phyloP scores from a whole-genome alignment of 1,140 invertebrate species.

The Sarcophaga peregrina region DNA sequence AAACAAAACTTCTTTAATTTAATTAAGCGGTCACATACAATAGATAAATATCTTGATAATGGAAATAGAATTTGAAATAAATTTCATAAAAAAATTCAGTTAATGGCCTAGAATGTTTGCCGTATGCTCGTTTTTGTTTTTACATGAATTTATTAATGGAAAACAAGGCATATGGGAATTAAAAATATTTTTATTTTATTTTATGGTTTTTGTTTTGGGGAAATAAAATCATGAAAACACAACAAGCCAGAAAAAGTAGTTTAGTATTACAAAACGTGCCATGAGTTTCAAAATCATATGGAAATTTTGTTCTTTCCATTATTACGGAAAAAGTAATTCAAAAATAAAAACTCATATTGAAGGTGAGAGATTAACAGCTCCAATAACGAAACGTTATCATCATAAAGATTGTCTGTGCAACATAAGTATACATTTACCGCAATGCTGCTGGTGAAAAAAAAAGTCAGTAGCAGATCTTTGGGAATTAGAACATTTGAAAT shows the following conservation, averaged over 20 bases:
- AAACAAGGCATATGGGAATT: too few relatives aligned
- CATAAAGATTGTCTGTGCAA: neutral
- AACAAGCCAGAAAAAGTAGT: neutral
- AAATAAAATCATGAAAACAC: neutral
- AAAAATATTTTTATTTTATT: too few relatives aligned
- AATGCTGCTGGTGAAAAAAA: too few relatives aligned
- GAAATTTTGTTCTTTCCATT: neutral
- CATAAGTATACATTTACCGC: too few relatives aligned
- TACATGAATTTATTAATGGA: too few relatives aligned
- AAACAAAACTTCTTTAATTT: neutral
- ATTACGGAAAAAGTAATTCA: neutral
- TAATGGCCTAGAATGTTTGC: too few relatives aligned
- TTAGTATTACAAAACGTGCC: conserved; percentile 14
- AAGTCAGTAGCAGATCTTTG: neutral
- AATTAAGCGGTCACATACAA: neutral
- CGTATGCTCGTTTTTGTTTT: too few relatives aligned
- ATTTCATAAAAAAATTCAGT: too few relatives aligned
- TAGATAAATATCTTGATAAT: neutral
- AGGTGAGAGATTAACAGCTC: neutral
- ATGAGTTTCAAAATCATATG: neutral
- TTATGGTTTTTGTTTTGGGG: too few relatives aligned
- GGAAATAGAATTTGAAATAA: neutral
- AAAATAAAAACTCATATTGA: neutral
- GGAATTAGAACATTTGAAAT: neutral
- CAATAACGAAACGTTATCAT: neutral